Base-by-base conservation (phyloP, 1,140 invertebrate species). In the Pogonomyrmex californicus region DNA sequence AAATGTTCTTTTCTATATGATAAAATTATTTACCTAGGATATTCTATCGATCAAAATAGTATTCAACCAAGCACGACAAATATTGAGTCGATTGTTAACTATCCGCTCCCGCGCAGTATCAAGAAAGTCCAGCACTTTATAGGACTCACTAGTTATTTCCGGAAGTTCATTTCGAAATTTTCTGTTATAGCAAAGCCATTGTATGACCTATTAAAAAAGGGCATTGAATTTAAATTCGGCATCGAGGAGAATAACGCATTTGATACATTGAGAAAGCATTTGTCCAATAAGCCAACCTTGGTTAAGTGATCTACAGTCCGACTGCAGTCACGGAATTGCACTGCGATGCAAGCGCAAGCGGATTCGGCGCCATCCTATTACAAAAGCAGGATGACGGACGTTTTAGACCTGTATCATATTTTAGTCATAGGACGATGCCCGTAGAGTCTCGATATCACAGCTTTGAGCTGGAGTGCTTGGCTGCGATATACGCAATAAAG, bases 1-100 rank as follows among this genome's bases (percentile, higher is more conserved):
- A 81, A 81, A 23, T 81, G 51, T 36, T 17, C 14, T 44, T 81
- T 81, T 10, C 23, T 36, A 30, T 56, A 83, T 17, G 23, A 4
- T 23, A 17, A 63, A 6, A 23, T 23, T 14, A 62, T 47, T 2
- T 73, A 85, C 44, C 51, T 85, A 0, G 82, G 70, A 2, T 56
- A 83, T 56, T 30, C 9, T 0, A 17, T 83, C 17, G 58, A 58
- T 10, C 44, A 14, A 4, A n/a, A 58, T 0, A 60, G 70, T 0
- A 56, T 85, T 10, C 58, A 17, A 6, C 49, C 60, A 1, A 75
- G 60, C 10, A 1, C 38, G 0, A 7, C 33, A 0, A 75, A 65
- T 47, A 47, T 75, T 10, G n/a, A 44, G 0, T 65, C 82, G 1
- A 17, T 66, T 23, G 14, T 85, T 44, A 66, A 75, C 4, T 85